Conservation (phyloP, 1,140 invertebrate species). For the Lepidurus packardi region DNA sequence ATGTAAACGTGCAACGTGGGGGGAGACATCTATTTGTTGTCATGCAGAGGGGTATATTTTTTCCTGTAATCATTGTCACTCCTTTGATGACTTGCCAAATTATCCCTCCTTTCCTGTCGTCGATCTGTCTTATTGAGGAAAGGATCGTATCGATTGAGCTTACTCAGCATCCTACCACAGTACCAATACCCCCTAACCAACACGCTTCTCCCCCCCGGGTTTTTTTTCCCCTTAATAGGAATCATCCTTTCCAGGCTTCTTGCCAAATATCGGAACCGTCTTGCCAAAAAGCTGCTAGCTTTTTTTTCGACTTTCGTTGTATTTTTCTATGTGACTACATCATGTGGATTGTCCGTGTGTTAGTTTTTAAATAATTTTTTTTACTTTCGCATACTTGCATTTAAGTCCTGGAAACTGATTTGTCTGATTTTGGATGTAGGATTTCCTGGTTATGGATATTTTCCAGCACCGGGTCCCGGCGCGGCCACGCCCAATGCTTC, state of each 20-base stretch:
- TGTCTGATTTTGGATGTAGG: neutral
- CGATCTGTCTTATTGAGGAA: constrained; percentile 19
- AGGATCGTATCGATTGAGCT: constrained; percentile 18
- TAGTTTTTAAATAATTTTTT: neutral
- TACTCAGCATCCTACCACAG: neutral
- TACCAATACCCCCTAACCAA: no score
- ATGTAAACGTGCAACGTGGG: neutral
- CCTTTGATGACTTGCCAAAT: constrained; percentile 18
- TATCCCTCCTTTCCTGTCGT: constrained; percentile 14
- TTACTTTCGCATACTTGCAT: neutral
- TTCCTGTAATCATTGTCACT: constrained; percentile 10
- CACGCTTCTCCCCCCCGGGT: no score
- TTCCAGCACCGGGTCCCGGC: neutral
- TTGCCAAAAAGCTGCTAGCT: neutral
- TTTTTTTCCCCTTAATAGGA: neutral
- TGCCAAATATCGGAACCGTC: constrained; percentile 10
- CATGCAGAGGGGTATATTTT: neutral
- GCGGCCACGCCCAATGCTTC: constrained; percentile 20
- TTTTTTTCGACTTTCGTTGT: neutral
- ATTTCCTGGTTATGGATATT: constrained; percentile 22
- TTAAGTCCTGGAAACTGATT: neutral
- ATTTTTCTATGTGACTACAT: neutral
- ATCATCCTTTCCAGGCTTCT: neutral
- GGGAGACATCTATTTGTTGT: neutral
- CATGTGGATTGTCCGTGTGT: neutral